phyloP scores from a whole-genome alignment of 2,797 vertebrate species.

The Brachyalestes nurse region DNA sequence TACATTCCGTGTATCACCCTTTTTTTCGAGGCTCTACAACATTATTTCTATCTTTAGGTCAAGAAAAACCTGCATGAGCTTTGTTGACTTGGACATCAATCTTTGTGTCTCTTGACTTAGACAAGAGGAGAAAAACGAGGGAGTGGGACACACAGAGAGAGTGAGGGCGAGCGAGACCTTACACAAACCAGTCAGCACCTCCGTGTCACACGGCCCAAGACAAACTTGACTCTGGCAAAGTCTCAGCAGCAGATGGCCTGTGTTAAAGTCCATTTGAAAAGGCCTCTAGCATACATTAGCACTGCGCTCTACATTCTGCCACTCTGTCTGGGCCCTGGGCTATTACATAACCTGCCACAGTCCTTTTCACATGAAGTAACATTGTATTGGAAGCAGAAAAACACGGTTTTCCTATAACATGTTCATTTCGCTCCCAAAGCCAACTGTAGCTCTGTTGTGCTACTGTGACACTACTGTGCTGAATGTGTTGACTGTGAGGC shows the following conservation, averaged over 20 bases:
- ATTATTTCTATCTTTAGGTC: constrained; percentile 38
- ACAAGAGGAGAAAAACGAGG: neutral
- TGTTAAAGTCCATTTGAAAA: constrained; percentile 51
- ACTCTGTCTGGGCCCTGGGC: constrained; percentile 18
- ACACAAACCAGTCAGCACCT: constrained; percentile 58
- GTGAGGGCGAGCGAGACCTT: constrained; percentile 24
- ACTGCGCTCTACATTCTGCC: constrained; percentile 22
- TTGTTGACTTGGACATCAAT: constrained; percentile 49
- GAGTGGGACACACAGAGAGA: neutral
- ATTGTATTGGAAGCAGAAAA: constrained; percentile 18
- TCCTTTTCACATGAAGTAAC: constrained; percentile 39
- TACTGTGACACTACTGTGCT: constrained; percentile 20
- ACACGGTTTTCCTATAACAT: constrained; percentile 2
- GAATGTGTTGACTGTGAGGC: constrained; percentile 31
- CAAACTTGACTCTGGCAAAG: constrained; percentile 54
- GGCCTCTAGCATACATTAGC: constrained; percentile 33
- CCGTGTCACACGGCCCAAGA: constrained; percentile 40
- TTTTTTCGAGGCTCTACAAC: too few relatives aligned
- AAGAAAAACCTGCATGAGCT: constrained; percentile 52
- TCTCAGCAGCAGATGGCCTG: constrained; percentile 44
- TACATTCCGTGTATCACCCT: too few relatives aligned
- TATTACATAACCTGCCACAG: constrained; percentile 34
- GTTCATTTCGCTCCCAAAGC: neutral
- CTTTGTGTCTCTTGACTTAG: constrained; percentile 44
- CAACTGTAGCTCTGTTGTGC: constrained; percentile 6